Percentiles rank a stretch among this genome's conserved stretches.
These are phyloP conservation scores for Eolophus roseicapilla DNA, from an alignment of 2,113 vertebrate genomes.

Conservation along the genomic window DNA sequence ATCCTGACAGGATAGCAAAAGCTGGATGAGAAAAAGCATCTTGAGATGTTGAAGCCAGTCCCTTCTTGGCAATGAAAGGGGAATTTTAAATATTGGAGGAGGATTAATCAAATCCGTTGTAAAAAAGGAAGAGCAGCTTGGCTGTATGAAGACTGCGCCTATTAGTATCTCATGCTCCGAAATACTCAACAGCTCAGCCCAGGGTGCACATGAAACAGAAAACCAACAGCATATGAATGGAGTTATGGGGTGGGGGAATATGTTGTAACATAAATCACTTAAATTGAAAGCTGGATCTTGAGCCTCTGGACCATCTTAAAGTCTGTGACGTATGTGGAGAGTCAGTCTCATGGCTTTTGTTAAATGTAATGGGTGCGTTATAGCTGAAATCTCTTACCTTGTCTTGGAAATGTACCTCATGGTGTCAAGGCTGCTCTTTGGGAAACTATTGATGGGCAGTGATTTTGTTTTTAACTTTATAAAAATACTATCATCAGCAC, in stretches of 20 bases:
- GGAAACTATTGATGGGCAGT: not conserved
- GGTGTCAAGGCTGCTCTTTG: not conserved
- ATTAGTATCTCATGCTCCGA: not conserved
- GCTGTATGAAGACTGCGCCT: not conserved
- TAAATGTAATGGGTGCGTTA: not conserved
- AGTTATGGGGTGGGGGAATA: not conserved
- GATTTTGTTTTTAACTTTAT: not conserved
- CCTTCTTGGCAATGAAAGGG: not conserved
- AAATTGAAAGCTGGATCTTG: not conserved
- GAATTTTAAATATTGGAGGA: not conserved
- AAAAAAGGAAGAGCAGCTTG: not conserved
- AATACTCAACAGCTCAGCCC: not conserved
- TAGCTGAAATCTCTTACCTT: not conserved
- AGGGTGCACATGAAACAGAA: not conserved
- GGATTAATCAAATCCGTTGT: not conserved
- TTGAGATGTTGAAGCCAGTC: not conserved
- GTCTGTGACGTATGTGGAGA: not conserved
- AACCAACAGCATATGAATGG: not conserved
- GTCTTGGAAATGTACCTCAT: not conserved
- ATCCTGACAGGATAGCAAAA: not conserved
- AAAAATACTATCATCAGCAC: not conserved
- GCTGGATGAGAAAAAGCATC: not conserved
- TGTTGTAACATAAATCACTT: not conserved
- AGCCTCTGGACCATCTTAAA: not conserved
- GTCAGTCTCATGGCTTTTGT: not conserved